Evolutionary conservation across 2,888 invertebrate species (phyloP), one percentile per base, ranked within the genome.

Genomic region (Caradrina kadenii): DNA sequence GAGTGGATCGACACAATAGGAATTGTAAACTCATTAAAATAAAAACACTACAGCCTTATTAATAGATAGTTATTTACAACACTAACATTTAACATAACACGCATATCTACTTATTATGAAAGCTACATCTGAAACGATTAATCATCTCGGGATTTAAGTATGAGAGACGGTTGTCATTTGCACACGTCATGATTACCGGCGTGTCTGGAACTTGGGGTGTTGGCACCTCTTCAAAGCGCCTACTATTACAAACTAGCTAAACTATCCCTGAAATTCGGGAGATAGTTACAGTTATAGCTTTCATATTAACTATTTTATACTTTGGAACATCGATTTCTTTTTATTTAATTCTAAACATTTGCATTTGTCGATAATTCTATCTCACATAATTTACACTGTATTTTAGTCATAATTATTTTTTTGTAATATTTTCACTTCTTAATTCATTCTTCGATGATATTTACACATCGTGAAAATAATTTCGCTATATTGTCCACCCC

Each of bases 191-290:
- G 61, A 76, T 60, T 54, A 68, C 67, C 63, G 76, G 63, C 56
- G 68, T 69, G 77, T 64, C 69, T 75, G 74, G 72, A 82, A 70
- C 77, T 66, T 13, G 64, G 86, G 85, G 84, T 86, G 84, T 90
- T 91, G 91, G 90, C 90, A 88, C 76, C 59, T 66, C 77, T 72
- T 89, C 90, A 89, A 90, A 90, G 85, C 63, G 70, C 70, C 79
- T 75, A 70, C 56, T 68, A 63, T 79, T 72, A 72, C 62, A 60
- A 31, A 59, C 55, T 63, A 65, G 50, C 65, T 56, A 35, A 72
- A 72, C 65, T 72, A 66, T 79, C 65, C 73, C 80, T 75, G 80
- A 76, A 73, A 79, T 81, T 69, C 42, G 66, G 70, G 59, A 45
- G 65, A 70, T 69, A 55, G 83, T 70, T 82, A 66, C 69, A 59